A percentile compares a stretch with the other conserved stretches of the same genome.
phyloP scores from a whole-genome alignment of 2,888 invertebrate species.

The Drosophila birchii region DNA sequence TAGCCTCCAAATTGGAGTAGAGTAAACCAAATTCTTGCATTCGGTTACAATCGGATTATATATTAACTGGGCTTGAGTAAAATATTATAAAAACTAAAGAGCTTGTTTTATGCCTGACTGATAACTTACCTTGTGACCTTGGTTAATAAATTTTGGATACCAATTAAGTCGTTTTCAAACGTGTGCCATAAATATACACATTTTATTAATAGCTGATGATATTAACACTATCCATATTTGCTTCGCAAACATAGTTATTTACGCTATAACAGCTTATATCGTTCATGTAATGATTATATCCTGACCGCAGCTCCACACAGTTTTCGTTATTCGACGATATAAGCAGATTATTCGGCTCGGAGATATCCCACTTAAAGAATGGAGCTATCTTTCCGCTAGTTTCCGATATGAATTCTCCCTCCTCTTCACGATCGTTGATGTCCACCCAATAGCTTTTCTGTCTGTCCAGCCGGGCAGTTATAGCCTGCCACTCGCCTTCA shows the following conservation, averaged over 20 bases:
- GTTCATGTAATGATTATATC: not conserved
- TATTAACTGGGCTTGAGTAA: not conserved
- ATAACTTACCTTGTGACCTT: not conserved
- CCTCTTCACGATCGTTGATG: not conserved
- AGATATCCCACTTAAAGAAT: not conserved
- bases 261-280: not conserved
- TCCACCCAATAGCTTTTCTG: not conserved
- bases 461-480: not conserved
- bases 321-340: not conserved
- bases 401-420: not conserved
- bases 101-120: not conserved
- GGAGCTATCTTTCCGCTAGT: not conserved
- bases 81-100: not conserved
- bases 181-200: not conserved
- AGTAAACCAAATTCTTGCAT: constrained; percentile 28
- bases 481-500: not conserved
- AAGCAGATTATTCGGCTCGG: not conserved
- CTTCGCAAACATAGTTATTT: not conserved
- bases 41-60: not conserved
- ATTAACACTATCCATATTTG: too few relatives aligned
- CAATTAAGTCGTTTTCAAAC: not conserved
- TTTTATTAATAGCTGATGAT: not conserved
- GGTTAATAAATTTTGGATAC: not conserved
- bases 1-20: constrained; percentile 16
- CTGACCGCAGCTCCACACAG: not conserved